Conservation (phyloP, 1,140 invertebrate genomes). For the honey bee (Apis mellifera) region DNA sequence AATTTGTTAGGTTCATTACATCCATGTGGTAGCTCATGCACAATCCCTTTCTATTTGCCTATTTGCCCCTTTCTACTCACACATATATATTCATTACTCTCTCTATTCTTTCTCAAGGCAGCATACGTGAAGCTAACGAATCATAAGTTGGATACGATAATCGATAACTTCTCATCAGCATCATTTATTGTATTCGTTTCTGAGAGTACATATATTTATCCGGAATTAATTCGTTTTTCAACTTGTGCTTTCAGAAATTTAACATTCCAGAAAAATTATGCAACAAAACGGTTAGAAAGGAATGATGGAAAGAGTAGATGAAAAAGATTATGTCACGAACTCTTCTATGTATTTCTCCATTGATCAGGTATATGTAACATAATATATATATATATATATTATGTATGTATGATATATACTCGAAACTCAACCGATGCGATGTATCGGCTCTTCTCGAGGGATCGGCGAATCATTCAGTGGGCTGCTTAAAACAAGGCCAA, state of each 20-base stretch:
- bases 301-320: not conserved
- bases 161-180: constrained; percentile 10
- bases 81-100: not conserved
- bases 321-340: not conserved
- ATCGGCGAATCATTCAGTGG: constrained; percentile 40
- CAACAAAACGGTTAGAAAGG: not conserved
- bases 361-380: not conserved
- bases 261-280: constrained; percentile 18
- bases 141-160: constrained; percentile 22
- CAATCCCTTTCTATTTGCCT: too few species aligned
- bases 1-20: not conserved
- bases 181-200: constrained; percentile 4
- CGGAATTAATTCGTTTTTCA: not conserved
- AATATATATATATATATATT: too few species aligned
- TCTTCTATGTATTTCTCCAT: not conserved
- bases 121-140: constrained; percentile 15
- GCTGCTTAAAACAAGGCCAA: constrained; percentile 60
- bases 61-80: not conserved
- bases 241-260: constrained; percentile 17
- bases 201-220: not conserved
- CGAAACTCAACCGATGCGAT: not conserved
- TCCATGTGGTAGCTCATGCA: not conserved
- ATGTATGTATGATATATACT: not conserved
- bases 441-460: constrained; percentile 39
- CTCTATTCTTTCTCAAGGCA: not conserved